Percentiles rank a stretch among this genome's conserved stretches.
Evolutionary conservation across 2,113 vertebrate genomes (phyloP).

Genomic region (Anhinga anhinga): DNA sequence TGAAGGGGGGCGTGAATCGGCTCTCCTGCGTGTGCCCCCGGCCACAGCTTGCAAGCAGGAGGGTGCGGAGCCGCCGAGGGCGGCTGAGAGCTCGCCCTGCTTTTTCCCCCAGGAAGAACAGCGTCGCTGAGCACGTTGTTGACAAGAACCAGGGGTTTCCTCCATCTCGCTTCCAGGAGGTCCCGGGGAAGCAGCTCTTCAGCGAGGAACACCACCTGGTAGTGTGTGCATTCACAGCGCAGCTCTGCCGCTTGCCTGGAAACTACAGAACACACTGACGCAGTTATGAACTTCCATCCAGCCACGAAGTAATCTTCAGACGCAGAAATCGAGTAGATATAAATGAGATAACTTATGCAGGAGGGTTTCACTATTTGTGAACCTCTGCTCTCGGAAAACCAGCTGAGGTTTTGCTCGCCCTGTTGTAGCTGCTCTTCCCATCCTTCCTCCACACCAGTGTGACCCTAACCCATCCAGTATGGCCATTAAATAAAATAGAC

Average conservation of each 20-base stretch:
- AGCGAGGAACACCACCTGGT: background rate
- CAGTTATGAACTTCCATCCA: too few relatives aligned
- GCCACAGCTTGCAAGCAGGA: background rate
- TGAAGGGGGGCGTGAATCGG: background rate
- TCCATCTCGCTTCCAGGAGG: background rate
- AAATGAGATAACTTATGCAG: too few relatives aligned
- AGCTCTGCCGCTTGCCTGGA: background rate
- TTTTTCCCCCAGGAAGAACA: background rate
- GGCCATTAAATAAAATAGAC: too few relatives aligned
- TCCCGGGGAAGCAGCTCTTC: background rate
- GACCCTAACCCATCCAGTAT: too few relatives aligned
- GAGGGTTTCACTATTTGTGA: background rate
- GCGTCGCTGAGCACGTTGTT: background rate
- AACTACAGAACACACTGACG: background rate
- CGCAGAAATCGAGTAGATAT: background rate
- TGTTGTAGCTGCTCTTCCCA: too few relatives aligned
- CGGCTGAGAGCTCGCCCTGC: background rate
- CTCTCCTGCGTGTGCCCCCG: background rate
- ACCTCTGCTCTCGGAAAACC: too few relatives aligned
- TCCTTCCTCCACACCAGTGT: too few relatives aligned
- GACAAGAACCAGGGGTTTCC: background rate
- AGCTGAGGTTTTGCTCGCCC: too few relatives aligned
- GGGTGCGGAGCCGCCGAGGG: background rate
- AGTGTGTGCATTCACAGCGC: background rate
- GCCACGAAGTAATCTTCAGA: background rate